A percentile compares a stretch with the other conserved stretches of the same genome.
These are phyloP conservation scores for Zoanthus sociatus DNA, from an alignment of 92 coral and sea anemone genomes.

Conservation along the genomic window DNA sequence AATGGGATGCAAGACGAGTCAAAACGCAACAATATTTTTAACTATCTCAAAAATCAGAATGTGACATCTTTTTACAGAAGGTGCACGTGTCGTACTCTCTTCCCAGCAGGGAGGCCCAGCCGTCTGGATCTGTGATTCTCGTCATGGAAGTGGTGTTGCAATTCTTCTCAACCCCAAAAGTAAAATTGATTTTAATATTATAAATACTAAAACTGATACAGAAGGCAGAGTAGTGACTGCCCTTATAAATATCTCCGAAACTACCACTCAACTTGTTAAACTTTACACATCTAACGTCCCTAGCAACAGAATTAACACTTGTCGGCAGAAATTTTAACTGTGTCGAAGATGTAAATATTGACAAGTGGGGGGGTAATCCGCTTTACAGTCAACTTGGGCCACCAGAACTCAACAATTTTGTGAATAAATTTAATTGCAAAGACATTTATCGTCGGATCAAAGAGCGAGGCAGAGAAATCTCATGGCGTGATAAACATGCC, in stretches of 20 bases:
- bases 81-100: not conserved
- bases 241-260: too few species aligned
- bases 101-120: constrained; percentile 28
- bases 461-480: not conserved
- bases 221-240: too few species aligned
- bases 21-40: constrained; percentile 7
- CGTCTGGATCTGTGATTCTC: constrained; percentile 10
- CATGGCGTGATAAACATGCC: not conserved
- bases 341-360: not conserved
- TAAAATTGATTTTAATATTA: not conserved
- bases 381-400: not conserved
- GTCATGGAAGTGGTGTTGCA: constrained; percentile 20
- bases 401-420: too few species aligned
- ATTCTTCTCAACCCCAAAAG: constrained; percentile 4
- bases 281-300: too few species aligned
- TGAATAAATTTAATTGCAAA: too few species aligned
- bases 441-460: not conserved
- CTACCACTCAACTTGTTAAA: too few species aligned
- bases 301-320: not conserved
- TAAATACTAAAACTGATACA: too few species aligned
- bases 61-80: constrained; percentile 32
- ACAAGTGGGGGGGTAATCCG: not conserved
- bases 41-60: not conserved
- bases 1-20: constrained; percentile 19
- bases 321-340: not conserved